These are phyloP conservation scores for Drosophila busckii DNA, from an alignment of 1,140 invertebrate genomes.

Conservation along the genomic window DNA sequence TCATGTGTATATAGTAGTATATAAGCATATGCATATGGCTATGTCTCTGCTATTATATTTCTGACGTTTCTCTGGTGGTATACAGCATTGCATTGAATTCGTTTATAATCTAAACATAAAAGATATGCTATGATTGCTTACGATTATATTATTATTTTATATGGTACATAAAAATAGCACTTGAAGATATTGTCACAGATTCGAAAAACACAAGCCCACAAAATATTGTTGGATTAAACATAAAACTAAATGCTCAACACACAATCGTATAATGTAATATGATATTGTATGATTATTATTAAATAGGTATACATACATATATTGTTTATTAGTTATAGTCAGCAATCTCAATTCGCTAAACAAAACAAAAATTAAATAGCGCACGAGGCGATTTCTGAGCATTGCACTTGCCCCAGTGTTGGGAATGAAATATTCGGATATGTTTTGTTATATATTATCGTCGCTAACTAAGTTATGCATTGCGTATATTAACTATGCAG, in stretches of 20 bases:
- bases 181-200: not conserved
- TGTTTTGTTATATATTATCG: too few relatives aligned
- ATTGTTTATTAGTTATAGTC: constrained; percentile 38
- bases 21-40: constrained; percentile 13
- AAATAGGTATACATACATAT: not conserved
- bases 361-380: too few relatives aligned
- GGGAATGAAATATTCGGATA: too few relatives aligned
- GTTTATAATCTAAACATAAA: not conserved
- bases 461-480: too few relatives aligned
- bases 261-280: constrained; percentile 13
- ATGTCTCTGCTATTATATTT: too few relatives aligned
- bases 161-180: not conserved
- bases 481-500: too few relatives aligned
- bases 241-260: constrained; percentile 21
- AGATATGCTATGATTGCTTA: not conserved
- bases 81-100: constrained; percentile 1
- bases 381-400: too few relatives aligned
- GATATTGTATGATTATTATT: constrained; percentile 6
- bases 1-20: not conserved
- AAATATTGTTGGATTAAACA: too few relatives aligned
- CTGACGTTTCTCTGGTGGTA: constrained; percentile 15
- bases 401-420: too few relatives aligned
- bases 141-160: too few relatives aligned
- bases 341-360: too few relatives aligned
- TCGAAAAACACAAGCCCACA: constrained; percentile 15